Base-by-base conservation (phyloP, 2,888 invertebrate genomes). In the Megastigmus dorsalis region DNA sequence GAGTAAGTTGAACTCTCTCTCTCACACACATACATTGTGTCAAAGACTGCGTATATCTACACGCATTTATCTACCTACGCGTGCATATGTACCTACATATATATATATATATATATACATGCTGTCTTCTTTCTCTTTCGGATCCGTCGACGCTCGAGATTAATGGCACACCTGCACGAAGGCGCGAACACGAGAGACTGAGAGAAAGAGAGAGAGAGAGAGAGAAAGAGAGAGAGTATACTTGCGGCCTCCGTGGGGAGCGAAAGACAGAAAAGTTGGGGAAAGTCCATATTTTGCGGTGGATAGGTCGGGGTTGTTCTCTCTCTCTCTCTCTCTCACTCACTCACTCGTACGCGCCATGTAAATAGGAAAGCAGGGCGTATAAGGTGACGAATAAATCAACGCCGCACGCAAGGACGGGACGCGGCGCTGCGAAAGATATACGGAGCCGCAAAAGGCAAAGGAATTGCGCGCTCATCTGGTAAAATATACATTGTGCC, bases 321-420 rank as follows among this genome's bases (percentile, higher is more conserved):
- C n/a, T n/a, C n/a, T n/a, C n/a, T n/a, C n/a, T n/a, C n/a, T n/a
- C n/a, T n/a, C n/a, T n/a, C n/a, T n/a, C n/a, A n/a, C n/a, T n/a
- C n/a, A n/a, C n/a, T n/a, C n/a, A n/a, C n/a, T n/a, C n/a, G n/a
- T n/a, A n/a, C 26, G 59, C 41, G 38, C 52, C 75, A 77, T 78
- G 77, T 79, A 79, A 80, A 78, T 80, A 73, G 79, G 74, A 76
- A 80, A 79, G 72, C 77, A 70, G 71, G 57, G 77, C 65, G 70
- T 72, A 77, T 77, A 79, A 79, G 75, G 71, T 79, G 77, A 78
- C 76, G 75, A 79, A 80, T 80, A 80, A 80, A 79, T 80, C 80
- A 80, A 79, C 74, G 77, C 74, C 73, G 73, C 79, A 78, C 78
- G 83, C 80, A 65, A 28, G 74, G 45, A 71, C 52, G 38, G 50